Base-by-base conservation (phyloP, 2,888 invertebrate species). In the Gasteruption jaculator region DNA sequence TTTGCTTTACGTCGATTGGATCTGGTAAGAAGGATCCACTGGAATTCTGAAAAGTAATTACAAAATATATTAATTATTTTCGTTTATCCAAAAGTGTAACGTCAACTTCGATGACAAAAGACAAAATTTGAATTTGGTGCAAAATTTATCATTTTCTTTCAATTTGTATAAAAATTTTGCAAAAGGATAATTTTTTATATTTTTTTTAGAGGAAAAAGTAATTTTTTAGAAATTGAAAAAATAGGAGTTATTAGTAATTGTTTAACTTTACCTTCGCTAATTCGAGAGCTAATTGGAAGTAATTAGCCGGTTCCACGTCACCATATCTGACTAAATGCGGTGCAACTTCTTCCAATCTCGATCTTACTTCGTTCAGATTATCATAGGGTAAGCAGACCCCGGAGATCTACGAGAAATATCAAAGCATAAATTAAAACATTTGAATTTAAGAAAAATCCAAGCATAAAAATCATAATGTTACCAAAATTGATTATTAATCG, bases 301-400 rank as follows among this genome's bases (percentile, higher is more conserved):
- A 95, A 73, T 86, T 89, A 46, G 93, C 87, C 43, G 81, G 74
- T 73, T 95, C 91, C 7, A 89, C 81, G 43, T 82, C 77, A 1
- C 93, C 93, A 69, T 91, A 91, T 38, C 85, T 79, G 2, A 86
- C 82, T 30, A 97, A 77, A 73, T 92, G 90, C 3, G 97, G 97
- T 36, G 94, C 87, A 29, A 96, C 74, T 68, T 95, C 83, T 49
- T 79, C 79, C 57, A 99, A 76, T 21, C 97, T 81, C 38, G 75
- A 74, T 49, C 96, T 80, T 8, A 99, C 74, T 61, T 92, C 89
- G 55, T 85, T 80, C 54, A 95, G 72, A 41, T 76, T 84, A 68
- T 96, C 95, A 71, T 97, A 99, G 0, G 92, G 89, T 26, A 95
- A 76, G 12, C 81, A 74, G 35, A 74, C 69, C 19, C 84, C 86